Base-by-base conservation (phyloP, 2,888 invertebrate genomes). In the Yponomeuta sedellus region DNA sequence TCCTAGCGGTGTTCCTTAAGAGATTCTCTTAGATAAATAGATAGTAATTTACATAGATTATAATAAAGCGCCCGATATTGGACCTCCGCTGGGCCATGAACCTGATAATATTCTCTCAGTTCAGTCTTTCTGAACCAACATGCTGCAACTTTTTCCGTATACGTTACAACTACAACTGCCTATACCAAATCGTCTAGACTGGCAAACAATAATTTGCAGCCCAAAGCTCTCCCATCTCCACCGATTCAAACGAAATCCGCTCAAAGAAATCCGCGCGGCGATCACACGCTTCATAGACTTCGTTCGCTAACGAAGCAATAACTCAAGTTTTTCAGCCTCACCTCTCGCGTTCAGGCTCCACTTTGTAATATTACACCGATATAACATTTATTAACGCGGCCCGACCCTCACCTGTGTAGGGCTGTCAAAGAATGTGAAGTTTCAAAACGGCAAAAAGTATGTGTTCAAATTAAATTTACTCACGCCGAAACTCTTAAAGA, bases 271-370 rank as follows among this genome's bases (percentile, higher is more conserved):
- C 16, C 58, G 58, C n/a, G 20, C n/a, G n/a, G 63, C 44, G 63
- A 63, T 63, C 63, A 40, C 22, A 63, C 39, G 63, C 63, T 40
- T 63, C 19, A 63, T 44, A 63, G 64, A 64, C 22, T 64, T 63
- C n/a, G 19, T 56, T 25, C 64, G 64, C 56, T 52, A 56, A 64
- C 64, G 64, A 56, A 64, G 52, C 40, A 19, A 34, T 61, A 22
- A 22, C 59, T 59, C 59, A 59, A 61, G 63, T 63, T 63, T 63
- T 44, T 44, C 63, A 40, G 63, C 63, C n/a, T 28, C 39, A 12
- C 34, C 12, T 10, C 34, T 16, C 39, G n/a, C 20, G 39, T 63
- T 63, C 63, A 39, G 39, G 40, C 22, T 28, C 22, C 40, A 63
- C 61, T 61, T 61, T 63, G 63, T 56, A 64, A 52, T 44, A 40